Evolutionary conservation across 2,113 vertebrate species (phyloP), one percentile per base, ranked within the genome.

Genomic region (Labeo catla): DNA sequence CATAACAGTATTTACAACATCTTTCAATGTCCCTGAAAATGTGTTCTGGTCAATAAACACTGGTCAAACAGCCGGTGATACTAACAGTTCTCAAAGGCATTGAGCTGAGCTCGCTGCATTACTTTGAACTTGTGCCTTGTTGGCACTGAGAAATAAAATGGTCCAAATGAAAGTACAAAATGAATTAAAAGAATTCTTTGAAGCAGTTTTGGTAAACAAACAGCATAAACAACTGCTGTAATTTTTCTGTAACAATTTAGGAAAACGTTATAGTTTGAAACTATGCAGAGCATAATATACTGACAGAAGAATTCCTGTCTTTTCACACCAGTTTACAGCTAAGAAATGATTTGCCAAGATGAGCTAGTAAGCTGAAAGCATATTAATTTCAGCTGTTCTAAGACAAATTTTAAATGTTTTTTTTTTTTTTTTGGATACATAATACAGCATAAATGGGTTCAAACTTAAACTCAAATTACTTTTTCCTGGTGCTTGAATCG

Each of bases 1-100:
- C 36, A 12, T 68, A 82, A 68, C 28, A 68, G 66, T 50, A 82
- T 68, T 81, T 66, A 82, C 39, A 34, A 65, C 78, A 47, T 63
- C 57, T 81, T 43, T 63, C 78, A 77, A 54, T 54, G 76, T 36
- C 8, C 15, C 50, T 77, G 76, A 77, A 77, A 77, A 16, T 77
- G 39, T 81, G 59, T 45, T 63, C 68, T 59, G 50, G 19, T 84
- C 50, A 59, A 59, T 84, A 74, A 61, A 73, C 63, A 39, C 10
- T 21, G 45, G 73, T 36, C 68, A 73, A 15, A 45, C 45, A 47
- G n/a, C 21, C 45, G 45, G 72, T 7, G 21, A 49, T 49, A 23
- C 72, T 15, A 49, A 74, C 74, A 54, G 74, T 34, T 15, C 74
- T 52, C n/a, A 12, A 28, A 54, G 28, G 50, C 76, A 57, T 57